Evolutionary conservation across 2,113 vertebrate genomes (phyloP).

Genomic region (Neolamprologus sp.): DNA sequence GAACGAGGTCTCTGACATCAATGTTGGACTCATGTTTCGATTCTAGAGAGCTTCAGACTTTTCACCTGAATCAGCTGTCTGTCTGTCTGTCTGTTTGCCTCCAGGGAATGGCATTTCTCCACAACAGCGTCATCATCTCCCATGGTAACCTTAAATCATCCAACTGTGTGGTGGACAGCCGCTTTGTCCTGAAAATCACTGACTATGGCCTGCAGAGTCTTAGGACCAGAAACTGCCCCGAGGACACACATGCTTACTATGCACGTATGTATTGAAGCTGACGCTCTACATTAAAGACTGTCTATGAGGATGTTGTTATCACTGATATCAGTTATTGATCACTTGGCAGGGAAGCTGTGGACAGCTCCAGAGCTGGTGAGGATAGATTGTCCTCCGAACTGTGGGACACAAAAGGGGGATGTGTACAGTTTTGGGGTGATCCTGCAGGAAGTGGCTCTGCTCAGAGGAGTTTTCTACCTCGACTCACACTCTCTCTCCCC

Average conservation of each 20-base stretch:
- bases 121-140: slow-evolving; percentile 81
- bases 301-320: background rate
- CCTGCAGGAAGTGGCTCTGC: slow-evolving; percentile 86
- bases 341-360: slow-evolving; percentile 83
- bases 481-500: slow-evolving; percentile 78
- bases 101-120: slow-evolving; percentile 91
- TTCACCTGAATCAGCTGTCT: background rate
- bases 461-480: slow-evolving; percentile 80
- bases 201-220: slow-evolving; percentile 87
- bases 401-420: slow-evolving; percentile 83
- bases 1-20: background rate
- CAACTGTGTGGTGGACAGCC: slow-evolving; percentile 91
- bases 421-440: slow-evolving; percentile 90
- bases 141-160: slow-evolving; percentile 92
- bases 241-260: slow-evolving; percentile 77
- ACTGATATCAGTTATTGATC: background rate
- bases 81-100: background rate
- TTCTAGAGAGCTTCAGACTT: background rate
- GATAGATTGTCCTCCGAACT: slow-evolving; percentile 39
- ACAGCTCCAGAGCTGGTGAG: slow-evolving; percentile 82
- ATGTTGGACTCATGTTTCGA: background rate
- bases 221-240: slow-evolving; percentile 31
- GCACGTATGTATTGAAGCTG: slow-evolving; percentile 67
- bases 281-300: background rate
- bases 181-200: slow-evolving; percentile 92